These are phyloP conservation scores for Lasioglossum figueresi DNA, from an alignment of 2,888 invertebrate species.

Conservation along the genomic window DNA sequence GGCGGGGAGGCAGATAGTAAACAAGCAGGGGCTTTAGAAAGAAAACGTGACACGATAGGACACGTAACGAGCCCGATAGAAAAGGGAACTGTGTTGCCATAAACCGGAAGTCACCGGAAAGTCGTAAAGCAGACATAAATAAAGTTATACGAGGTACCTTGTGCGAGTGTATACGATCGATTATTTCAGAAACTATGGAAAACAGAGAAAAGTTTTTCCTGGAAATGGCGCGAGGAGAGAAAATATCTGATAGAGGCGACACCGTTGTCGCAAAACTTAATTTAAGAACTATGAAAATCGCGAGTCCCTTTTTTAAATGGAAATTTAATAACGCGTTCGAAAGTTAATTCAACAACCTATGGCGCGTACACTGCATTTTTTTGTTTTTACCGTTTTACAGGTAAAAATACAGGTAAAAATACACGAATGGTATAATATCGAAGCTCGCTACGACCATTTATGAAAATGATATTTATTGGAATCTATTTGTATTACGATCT, in stretches of 20 bases:
- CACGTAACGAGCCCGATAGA: not conserved
- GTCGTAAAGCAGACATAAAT: not conserved
- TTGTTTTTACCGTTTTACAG: too few species aligned
- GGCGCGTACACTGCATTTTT: too few species aligned
- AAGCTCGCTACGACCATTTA: too few species aligned
- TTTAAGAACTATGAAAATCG: not conserved
- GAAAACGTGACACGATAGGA: not conserved
- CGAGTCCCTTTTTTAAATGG: too few species aligned
- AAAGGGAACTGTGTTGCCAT: not conserved
- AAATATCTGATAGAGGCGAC: not conserved
- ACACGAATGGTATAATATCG: too few species aligned
- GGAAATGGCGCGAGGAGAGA: not conserved
- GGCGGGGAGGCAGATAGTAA: not conserved
- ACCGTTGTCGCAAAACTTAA: not conserved
- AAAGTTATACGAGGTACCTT: not conserved
- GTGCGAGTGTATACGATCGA: not conserved
- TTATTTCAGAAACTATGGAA: not conserved
- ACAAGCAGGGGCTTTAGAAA: not conserved
- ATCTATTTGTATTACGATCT: too few species aligned
- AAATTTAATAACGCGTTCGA: too few species aligned
- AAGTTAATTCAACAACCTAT: too few species aligned
- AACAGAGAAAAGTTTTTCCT: not conserved
- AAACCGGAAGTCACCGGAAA: not conserved
- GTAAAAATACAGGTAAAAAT: too few species aligned
- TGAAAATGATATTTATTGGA: too few species aligned